Evolutionary conservation across 2,113 vertebrate genomes (phyloP).

Genomic region (Ranitomeya imitator): DNA sequence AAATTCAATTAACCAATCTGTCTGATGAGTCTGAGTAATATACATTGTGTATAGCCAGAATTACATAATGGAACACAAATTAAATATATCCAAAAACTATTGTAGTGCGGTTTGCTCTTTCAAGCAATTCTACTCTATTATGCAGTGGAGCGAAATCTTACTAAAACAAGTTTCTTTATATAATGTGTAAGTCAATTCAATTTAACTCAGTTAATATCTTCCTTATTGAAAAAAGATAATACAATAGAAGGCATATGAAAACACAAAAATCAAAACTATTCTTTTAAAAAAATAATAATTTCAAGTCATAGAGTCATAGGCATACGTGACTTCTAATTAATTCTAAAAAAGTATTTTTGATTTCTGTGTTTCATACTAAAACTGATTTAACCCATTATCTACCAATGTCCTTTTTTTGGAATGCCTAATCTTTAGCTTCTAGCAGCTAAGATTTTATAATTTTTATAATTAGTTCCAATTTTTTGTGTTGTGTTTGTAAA

Average conservation of each 20-base stretch:
- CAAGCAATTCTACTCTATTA: slow-evolving; percentile 7
- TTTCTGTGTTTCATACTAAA: background rate
- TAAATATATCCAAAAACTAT: background rate
- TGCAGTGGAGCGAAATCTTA: background rate
- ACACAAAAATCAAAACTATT: background rate
- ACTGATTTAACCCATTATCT: no score
- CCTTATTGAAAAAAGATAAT: background rate
- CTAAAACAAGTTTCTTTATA: slow-evolving; percentile 13
- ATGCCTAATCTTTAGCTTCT: no score
- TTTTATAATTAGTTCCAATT: no score
- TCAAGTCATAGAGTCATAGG: no score
- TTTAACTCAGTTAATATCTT: background rate
- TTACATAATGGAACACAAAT: background rate
- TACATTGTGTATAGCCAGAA: no score
- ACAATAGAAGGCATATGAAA: background rate
- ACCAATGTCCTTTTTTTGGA: no score
- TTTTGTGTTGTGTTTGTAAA: no score
- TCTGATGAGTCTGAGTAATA: no score
- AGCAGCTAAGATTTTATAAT: no score
- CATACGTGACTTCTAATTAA: no score
- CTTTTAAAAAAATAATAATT: background rate
- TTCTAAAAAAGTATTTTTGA: no score
- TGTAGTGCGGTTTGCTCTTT: background rate
- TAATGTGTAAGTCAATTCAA: background rate
- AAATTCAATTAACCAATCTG: no score